Base-by-base conservation (phyloP, 2,797 vertebrate species). In the Alauda arvensis region DNA sequence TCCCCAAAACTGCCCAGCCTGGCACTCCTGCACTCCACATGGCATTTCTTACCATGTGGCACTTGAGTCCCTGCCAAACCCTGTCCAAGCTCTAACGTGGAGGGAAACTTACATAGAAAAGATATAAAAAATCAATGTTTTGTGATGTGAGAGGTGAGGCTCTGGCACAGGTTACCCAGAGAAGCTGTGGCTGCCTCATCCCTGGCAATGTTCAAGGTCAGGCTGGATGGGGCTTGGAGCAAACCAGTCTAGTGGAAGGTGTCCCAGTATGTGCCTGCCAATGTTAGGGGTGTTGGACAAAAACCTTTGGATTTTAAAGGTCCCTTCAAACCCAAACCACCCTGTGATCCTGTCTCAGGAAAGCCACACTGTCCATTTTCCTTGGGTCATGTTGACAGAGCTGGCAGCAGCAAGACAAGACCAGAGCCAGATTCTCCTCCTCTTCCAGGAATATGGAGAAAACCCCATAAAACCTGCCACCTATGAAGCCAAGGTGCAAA, bases 401-500 rank as follows among this genome's bases (percentile, higher is more conserved):
- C 23, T 57, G 37, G n/a, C 29, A 62, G 60, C 65, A 88, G 48
- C 46, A 61, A 76, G 26, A 56, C 25, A 70, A 60, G 33, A 59
- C 37, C 3, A 4, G 43, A 65, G 18, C 5, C 43, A 77, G 62
- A 31, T 70, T 29, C 49, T 37, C 25, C 49, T 77, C 39, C 37
- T 63, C 45, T 53, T 43, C 56, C 49, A 48, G 31, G 42, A 76
- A 59, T 4, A 72, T 0, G 5, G 24, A 75, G 34, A 57, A 67
- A 3, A 3, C 3, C 18, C 3, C 25, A 20, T 1, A 40, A 86
- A 37, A 20, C 18, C 51, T 12, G 29, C 33, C 0, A 0, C 48
- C 28, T 18, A 23, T 5, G 43, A 62, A 68, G 45, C 26, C 28
- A n/a, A 34, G 31, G n/a, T 10, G 48, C 45, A 59, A 51, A 8